Percentiles rank a stretch among this genome's conserved stretches.
These are phyloP conservation scores for Chunga burmeisteri DNA, from an alignment of 2,113 vertebrate species.

Conservation along the genomic window DNA sequence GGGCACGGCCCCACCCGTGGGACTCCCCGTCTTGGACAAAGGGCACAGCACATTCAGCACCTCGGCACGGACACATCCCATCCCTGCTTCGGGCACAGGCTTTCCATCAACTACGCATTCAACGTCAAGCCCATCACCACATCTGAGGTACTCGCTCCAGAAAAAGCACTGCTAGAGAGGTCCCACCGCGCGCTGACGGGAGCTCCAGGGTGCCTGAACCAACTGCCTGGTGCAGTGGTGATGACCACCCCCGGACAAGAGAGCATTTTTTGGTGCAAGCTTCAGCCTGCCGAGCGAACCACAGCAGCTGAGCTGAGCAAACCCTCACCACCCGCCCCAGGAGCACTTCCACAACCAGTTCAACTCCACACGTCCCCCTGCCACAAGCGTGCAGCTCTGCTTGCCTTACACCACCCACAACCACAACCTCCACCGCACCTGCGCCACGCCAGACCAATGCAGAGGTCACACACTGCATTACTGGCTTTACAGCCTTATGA, in stretches of 20 bases:
- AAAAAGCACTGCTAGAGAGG: not conserved
- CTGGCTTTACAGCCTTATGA: not conserved
- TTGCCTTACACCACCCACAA: not conserved
- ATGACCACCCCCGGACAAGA: not conserved
- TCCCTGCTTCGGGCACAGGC: not conserved
- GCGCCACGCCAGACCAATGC: rapidly evolving
- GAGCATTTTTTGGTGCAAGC: not conserved
- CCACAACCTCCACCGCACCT: not conserved
- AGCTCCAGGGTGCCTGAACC: not conserved
- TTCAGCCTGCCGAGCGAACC: rapidly evolving
- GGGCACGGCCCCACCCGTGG: not conserved
- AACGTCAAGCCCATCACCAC: not conserved
- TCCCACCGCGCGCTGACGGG: not conserved
- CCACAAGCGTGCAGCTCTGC: not conserved
- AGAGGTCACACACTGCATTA: no score
- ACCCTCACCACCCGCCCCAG: not conserved
- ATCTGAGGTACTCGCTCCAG: no score
- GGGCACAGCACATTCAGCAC: not conserved
- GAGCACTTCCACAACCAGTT: not conserved
- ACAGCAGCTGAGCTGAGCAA: not conserved
- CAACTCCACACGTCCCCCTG: no score
- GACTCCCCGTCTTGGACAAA: not conserved
- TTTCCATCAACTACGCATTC: not conserved
- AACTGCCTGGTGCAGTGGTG: not conserved
- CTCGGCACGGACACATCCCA: not conserved